Evolutionary conservation across 2,113 vertebrate genomes (phyloP).

Genomic region (Dicerorhinus sumatrensis): DNA sequence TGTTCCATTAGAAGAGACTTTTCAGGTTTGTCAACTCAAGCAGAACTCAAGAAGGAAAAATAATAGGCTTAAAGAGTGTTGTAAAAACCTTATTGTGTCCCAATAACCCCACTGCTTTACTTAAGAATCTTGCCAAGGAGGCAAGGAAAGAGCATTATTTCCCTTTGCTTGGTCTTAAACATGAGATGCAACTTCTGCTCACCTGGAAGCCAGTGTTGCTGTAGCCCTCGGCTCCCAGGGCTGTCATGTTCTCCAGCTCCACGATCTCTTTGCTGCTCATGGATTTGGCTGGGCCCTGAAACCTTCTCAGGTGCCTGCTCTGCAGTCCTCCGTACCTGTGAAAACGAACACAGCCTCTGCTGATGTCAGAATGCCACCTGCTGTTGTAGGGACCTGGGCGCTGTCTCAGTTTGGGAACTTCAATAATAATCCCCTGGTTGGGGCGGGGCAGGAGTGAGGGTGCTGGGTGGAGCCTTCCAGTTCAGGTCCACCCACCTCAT

Average conservation of each 20-base stretch:
- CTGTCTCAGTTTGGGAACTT: slow-evolving; percentile 15
- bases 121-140: neutral
- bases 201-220: slow-evolving; percentile 85
- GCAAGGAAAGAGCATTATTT: neutral
- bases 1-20: neutral
- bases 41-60: neutral
- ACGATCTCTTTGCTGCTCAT: neutral
- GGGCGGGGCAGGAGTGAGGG: slow-evolving; percentile 18
- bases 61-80: neutral
- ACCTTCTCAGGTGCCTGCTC: neutral
- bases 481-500: neutral
- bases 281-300: neutral
- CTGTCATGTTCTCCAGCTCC: slow-evolving; percentile 57
- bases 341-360: slow-evolving; percentile 9
- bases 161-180: neutral
- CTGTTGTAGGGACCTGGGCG: neutral
- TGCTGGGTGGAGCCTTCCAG: neutral
- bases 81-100: neutral
- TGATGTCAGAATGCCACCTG: slow-evolving; percentile 72
- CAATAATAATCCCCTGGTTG: neutral
- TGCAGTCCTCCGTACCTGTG: neutral
- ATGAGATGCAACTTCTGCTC: slow-evolving; percentile 9
- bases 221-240: neutral
- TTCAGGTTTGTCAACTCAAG: slow-evolving; percentile 46
- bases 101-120: neutral